Evolutionary conservation across 1,140 invertebrate genomes (phyloP).

Genomic region (Micrasema minimum): DNA sequence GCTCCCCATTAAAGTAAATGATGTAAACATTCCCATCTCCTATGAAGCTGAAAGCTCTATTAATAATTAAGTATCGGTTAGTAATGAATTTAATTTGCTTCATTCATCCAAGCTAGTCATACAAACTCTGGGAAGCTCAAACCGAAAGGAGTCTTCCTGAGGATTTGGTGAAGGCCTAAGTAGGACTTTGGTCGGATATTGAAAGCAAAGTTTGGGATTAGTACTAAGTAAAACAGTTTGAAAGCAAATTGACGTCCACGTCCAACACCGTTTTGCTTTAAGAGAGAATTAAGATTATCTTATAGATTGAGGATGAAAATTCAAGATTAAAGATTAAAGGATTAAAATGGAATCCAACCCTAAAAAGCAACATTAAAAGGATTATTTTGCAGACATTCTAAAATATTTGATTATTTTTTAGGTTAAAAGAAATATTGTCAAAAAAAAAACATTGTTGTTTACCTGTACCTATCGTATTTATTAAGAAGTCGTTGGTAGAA

Average conservation of each 20-base stretch:
- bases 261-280: constrained; percentile 30
- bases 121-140: not conserved
- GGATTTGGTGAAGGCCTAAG: constrained; percentile 34
- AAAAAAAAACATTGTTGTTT: too few species aligned
- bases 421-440: too few species aligned
- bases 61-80: not conserved
- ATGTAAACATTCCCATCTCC: too few species aligned
- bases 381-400: too few species aligned
- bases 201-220: constrained; percentile 45
- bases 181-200: constrained; percentile 35
- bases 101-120: constrained; percentile 21
- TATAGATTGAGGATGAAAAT: constrained; percentile 6
- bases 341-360: constrained; percentile 8
- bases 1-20: too few species aligned
- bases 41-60: not conserved
- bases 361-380: not conserved
- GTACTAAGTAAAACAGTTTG: constrained; percentile 38
- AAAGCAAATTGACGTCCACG: constrained; percentile 31
- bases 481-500: too few species aligned
- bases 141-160: constrained; percentile 12
- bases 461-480: too few species aligned
- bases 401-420: too few species aligned
- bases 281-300: constrained; percentile 22
- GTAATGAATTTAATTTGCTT: constrained; percentile 13
- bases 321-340: constrained; percentile 22